A percentile compares a stretch with the other conserved stretches of the same genome.
These are phyloP conservation scores for Loris lydekkerianus DNA, from an alignment of 2,797 vertebrate genomes.

Conservation along the genomic window DNA sequence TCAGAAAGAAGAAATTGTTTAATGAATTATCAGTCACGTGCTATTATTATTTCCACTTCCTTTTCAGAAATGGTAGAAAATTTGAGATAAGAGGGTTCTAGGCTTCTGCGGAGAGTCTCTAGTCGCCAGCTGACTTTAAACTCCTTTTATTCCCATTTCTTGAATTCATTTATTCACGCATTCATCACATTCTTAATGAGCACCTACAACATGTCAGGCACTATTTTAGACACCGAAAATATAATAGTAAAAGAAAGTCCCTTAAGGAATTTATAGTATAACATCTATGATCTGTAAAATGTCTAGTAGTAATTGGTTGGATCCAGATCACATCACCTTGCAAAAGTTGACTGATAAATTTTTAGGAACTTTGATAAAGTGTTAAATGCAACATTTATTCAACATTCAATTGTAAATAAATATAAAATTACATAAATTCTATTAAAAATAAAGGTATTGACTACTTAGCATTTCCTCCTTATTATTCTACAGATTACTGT, in stretches of 20 bases:
- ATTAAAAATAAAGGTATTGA: not conserved
- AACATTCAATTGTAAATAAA: not conserved
- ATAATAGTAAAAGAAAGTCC: not conserved
- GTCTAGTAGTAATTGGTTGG: not conserved
- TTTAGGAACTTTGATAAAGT: not conserved
- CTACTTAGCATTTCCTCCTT: not conserved
- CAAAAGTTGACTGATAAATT: not conserved
- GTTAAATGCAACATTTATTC: not conserved
- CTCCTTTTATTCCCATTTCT: not conserved
- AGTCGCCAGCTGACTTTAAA: not conserved
- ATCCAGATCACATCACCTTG: not conserved
- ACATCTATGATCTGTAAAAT: not conserved
- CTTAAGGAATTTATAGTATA: not conserved
- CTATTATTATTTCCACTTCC: not conserved
- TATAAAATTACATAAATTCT: not conserved
- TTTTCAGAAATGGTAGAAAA: not conserved
- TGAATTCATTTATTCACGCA: not conserved
- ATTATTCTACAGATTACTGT: not conserved
- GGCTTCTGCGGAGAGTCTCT: not conserved
- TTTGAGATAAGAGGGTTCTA: not conserved
- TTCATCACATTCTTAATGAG: not conserved
- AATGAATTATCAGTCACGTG: not conserved
- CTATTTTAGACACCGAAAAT: not conserved
- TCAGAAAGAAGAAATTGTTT: not conserved
- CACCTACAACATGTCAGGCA: not conserved